A percentile compares a stretch with the other conserved stretches of the same genome.
Conservation (phyloP, 2,888 invertebrate genomes). For the Omphaloscelis lunosa region DNA sequence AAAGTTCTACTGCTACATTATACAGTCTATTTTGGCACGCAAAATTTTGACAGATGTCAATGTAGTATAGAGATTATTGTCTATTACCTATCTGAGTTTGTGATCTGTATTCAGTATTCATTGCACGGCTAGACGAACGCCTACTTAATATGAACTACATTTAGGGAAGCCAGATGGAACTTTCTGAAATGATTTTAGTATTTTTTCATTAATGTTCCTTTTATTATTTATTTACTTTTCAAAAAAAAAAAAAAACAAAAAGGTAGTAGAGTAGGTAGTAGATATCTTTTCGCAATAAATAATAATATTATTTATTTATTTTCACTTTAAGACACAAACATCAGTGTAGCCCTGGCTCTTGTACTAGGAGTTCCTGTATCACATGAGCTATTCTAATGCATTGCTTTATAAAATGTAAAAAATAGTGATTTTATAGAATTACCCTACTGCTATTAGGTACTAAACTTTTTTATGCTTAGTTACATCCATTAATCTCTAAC, state of each 20-base stretch:
- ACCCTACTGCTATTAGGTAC: no score
- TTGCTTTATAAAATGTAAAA: no score
- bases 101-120: constrained; percentile 60
- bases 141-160: constrained; percentile 32
- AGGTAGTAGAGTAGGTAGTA: background rate
- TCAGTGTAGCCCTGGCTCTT: no score
- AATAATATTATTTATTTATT: no score
- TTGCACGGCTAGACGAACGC: constrained; percentile 40
- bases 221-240: background rate
- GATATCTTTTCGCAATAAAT: background rate
- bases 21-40: constrained; percentile 45
- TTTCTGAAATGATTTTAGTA: background rate
- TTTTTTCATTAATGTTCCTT: background rate
- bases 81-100: constrained; percentile 58
- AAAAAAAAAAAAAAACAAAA: background rate
- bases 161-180: constrained; percentile 44
- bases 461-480: no score
- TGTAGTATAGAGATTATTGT: constrained; percentile 55
- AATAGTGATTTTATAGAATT: no score
- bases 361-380: no score
- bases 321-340: no score
- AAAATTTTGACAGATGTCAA: constrained; percentile 58
- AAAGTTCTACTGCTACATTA: constrained; percentile 9
- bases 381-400: no score
- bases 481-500: no score